Evolutionary conservation across 2,888 invertebrate species (phyloP).

Genomic region (Plagodis pulveraria): DNA sequence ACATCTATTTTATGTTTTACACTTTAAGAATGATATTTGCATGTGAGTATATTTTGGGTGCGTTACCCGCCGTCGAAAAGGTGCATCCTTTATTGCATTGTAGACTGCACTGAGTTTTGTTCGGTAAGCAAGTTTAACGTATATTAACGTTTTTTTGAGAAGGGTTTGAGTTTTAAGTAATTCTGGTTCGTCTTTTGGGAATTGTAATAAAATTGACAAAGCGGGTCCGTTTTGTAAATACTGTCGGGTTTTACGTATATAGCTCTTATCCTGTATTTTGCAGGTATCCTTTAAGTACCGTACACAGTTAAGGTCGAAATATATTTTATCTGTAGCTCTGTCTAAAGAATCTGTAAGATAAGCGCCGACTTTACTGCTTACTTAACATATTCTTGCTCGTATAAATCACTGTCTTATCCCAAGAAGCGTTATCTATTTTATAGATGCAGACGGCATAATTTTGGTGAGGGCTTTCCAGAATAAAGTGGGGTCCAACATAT

Average conservation of each 20-base stretch:
- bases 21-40: slow-evolving; percentile 13
- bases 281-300: slow-evolving; percentile 9
- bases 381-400: too few species aligned
- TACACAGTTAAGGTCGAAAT: neutral
- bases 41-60: slow-evolving; percentile 1
- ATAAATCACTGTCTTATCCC: too few species aligned
- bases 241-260: slow-evolving; percentile 12
- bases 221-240: slow-evolving; percentile 23
- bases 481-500: too few species aligned
- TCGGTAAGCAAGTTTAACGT: slow-evolving; percentile 35
- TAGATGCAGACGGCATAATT: too few species aligned
- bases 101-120: slow-evolving; percentile 30
- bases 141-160: slow-evolving; percentile 31
- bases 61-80: slow-evolving; percentile 26
- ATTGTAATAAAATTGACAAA: slow-evolving; percentile 21
- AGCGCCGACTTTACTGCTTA: neutral
- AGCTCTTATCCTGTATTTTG: slow-evolving; percentile 14
- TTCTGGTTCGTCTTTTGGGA: slow-evolving; percentile 34
- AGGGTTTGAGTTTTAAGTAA: slow-evolving; percentile 26
- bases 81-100: slow-evolving; percentile 38
- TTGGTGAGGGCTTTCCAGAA: too few species aligned
- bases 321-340: neutral
- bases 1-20: too few species aligned
- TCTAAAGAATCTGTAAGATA: neutral
- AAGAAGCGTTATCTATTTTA: too few species aligned